Evolutionary conservation across 2,797 vertebrate species (phyloP), one percentile per base, ranked within the genome.

Genomic region (Myotis myotis): DNA sequence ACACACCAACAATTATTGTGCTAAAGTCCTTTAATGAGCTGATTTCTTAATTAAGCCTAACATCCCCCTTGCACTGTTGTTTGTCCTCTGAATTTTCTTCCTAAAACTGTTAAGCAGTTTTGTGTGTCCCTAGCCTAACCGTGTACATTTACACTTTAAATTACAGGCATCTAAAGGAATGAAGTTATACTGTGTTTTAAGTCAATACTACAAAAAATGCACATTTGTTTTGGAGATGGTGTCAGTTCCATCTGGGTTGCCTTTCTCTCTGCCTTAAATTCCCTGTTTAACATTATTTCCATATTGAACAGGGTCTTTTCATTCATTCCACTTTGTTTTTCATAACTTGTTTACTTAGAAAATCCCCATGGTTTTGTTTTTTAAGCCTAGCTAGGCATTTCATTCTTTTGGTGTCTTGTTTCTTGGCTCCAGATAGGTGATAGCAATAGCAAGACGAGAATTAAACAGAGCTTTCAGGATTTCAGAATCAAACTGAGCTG

Each of bases 311-410:
- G 13, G 72, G 30, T 57, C 71, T 92, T 62, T 53, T 62, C 71
- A 70, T 79, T 85, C 78, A 75, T 91, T 76, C 68, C 84, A 80
- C 62, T 70, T 30, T 6, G 13, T 76, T 93, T 93, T 49, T 38
- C 11, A 6, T 49, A 47, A 66, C 23, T 72, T 74, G 62, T 30
- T 79, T 95, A 66, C 64, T 91, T 93, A 91, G 60, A 51, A 71
- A 49, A 55, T 70, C 55, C 47, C 64, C n/a, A 9, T 7, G 62
- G 80, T 75, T 89, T 91, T 84, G 30, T 64, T 74, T 83, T 76
- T 89, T 36, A 79, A 83, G 80, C 55, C 83, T 55, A 89, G 30
- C 10, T 13, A 79, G 70, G 88, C 30, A 71, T 89, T 84, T 94
- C 66, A 87, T 80, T 87, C 74, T 87, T 91, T 78, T 70, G 76